Conservation (phyloP, 2,797 vertebrate genomes). For the Lophotriccus pileatus region DNA sequence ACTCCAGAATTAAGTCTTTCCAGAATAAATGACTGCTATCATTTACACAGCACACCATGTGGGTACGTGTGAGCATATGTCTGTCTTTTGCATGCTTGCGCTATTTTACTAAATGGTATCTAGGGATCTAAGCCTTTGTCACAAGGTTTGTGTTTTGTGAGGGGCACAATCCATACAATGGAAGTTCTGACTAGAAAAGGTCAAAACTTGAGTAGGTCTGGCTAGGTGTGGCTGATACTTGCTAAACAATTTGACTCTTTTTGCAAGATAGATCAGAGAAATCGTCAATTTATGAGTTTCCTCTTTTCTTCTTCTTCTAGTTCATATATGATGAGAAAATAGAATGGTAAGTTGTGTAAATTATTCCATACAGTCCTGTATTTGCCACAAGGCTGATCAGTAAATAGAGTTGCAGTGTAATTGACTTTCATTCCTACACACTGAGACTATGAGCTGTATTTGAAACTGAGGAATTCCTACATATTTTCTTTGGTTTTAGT, state of each 20-base stretch:
- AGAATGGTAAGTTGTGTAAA: slow-evolving; percentile 77
- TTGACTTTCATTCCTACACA: background rate
- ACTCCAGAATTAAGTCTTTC: background rate
- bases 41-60: background rate
- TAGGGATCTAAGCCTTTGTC: background rate
- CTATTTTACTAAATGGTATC: background rate
- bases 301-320: slow-evolving; percentile 61
- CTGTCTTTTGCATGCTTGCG: background rate
- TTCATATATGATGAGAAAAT: slow-evolving; percentile 84
- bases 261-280: background rate
- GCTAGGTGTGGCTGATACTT: background rate
- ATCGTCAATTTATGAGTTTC: background rate
- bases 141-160: background rate
- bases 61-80: accelerated
- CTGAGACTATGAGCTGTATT: background rate
- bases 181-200: background rate
- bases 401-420: background rate
- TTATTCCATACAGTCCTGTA: background rate
- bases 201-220: background rate
- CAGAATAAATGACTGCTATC: background rate
- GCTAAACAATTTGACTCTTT: background rate
- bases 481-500: background rate
- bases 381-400: background rate
- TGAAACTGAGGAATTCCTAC: background rate
- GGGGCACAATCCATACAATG: background rate